Percentiles rank a stretch among this genome's conserved stretches.
phyloP scores from a whole-genome alignment of 1,140 invertebrate species.

The Metaphire vulgaris region DNA sequence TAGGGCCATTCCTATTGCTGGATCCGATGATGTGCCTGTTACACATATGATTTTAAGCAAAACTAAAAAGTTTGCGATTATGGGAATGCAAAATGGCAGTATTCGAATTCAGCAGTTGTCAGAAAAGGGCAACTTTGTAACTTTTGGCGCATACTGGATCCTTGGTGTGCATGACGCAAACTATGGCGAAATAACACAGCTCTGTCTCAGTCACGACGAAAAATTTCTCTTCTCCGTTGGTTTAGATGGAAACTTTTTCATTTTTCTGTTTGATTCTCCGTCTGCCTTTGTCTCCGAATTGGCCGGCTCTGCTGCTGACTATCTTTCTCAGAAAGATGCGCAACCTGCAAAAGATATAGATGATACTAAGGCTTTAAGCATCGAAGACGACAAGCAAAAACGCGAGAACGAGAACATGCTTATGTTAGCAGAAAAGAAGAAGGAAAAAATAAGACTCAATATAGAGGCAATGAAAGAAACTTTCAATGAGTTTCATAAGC shows the following conservation, averaged over 20 bases:
- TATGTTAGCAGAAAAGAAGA: not conserved
- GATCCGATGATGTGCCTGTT: not conserved
- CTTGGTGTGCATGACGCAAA: not conserved
- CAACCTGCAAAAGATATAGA: not conserved
- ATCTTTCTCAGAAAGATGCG: too few species aligned
- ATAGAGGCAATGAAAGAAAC: not conserved
- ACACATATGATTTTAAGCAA: not conserved
- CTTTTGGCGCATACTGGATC: not conserved
- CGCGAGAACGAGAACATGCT: not conserved
- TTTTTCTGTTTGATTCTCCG: not conserved
- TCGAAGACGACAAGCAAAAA: not conserved
- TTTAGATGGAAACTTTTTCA: constrained; percentile 11
- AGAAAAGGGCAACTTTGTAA: not conserved
- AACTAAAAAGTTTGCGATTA: not conserved
- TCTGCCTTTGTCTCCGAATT: too few species aligned
- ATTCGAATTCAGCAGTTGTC: not conserved
- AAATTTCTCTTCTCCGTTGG: constrained; percentile 1
- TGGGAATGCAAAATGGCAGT: not conserved
- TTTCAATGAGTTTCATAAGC: not conserved
- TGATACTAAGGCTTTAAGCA: not conserved
- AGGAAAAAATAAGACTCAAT: not conserved
- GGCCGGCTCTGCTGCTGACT: too few species aligned
- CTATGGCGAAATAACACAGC: not conserved
- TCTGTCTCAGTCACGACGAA: constrained; percentile 12
- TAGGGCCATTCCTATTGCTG: not conserved